Evolutionary conservation across 2,113 vertebrate genomes (phyloP).

Genomic region (Turnix velox): DNA sequence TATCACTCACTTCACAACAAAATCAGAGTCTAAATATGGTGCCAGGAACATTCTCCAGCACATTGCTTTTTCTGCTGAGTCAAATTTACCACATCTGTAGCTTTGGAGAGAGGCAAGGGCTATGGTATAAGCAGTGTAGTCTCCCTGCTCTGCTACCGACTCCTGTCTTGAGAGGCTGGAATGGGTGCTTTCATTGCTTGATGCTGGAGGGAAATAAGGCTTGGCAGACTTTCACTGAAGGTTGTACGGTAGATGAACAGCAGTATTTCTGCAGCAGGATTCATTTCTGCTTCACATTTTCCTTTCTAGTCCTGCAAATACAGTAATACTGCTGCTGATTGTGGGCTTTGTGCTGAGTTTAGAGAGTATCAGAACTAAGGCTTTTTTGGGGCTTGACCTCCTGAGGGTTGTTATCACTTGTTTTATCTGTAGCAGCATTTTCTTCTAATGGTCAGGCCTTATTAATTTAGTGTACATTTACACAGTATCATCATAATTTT

Average conservation of each 20-base stretch:
- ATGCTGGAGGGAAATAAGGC: neutral
- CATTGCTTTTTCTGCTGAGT: neutral
- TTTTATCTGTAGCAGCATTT: neutral
- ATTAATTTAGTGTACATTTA: neutral
- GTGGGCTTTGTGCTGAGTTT: neutral
- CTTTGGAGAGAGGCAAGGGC: neutral
- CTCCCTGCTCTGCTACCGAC: fast-evolving
- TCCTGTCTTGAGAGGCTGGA: neutral
- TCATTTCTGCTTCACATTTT: neutral
- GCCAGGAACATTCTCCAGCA: neutral
- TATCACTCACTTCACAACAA: neutral
- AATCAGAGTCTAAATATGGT: neutral
- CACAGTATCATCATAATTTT: neutral
- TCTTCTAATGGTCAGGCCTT: neutral
- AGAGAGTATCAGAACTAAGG: neutral
- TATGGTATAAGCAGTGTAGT: fast-evolving
- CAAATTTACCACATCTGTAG: neutral
- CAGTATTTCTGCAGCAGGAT: neutral
- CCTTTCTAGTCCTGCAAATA: neutral
- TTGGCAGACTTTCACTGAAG: fast-evolving
- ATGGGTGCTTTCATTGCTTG: neutral
- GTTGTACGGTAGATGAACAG: neutral
- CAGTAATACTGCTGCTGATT: neutral
- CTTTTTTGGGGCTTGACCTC: neutral
- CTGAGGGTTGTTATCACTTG: neutral